Percentiles rank a stretch among this genome's conserved stretches.
phyloP scores from a whole-genome alignment of 1,140 invertebrate genomes.

The Conus ventricosus region DNA sequence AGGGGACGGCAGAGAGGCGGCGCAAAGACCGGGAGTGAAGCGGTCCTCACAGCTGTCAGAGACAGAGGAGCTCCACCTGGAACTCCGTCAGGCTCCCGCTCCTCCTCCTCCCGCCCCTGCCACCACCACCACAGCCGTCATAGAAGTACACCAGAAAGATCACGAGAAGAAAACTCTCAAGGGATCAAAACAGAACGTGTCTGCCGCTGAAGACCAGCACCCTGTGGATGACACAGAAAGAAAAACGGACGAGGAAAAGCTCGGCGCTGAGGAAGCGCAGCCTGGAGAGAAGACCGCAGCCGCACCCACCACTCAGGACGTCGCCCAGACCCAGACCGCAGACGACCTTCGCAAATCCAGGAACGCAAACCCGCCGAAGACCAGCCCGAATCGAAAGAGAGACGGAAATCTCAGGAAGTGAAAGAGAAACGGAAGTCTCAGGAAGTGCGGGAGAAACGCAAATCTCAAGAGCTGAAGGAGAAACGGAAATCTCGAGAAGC shows the following conservation, averaged over 20 bases:
- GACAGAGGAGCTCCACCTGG: conserved; percentile 41
- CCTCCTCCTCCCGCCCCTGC: conserved; percentile 15
- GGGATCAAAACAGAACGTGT: background rate
- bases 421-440: conserved; percentile 19
- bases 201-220: conserved; percentile 2
- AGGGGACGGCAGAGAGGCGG: conserved; percentile 58
- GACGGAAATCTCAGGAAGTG: background rate
- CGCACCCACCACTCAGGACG: background rate
- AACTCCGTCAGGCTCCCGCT: conserved; percentile 44
- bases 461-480: conserved; percentile 13
- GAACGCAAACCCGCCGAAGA: background rate
- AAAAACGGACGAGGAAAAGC: conserved; percentile 26
- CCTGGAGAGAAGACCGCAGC: conserved; percentile 3
- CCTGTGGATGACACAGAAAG: conserved; percentile 4
- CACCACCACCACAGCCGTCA: conserved; percentile 23
- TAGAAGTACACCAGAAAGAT: conserved; percentile 46
- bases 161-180: conserved; percentile 1
- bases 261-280: background rate
- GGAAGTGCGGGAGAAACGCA: conserved; percentile 14
- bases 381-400: background rate
- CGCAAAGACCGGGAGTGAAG: conserved; percentile 59
- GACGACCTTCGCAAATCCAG: background rate
- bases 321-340: background rate
- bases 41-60: conserved; percentile 42
- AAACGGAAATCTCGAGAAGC: conserved; percentile 17